These are phyloP conservation scores for Torymus tubicola DNA, from an alignment of 2,888 invertebrate species.

Conservation along the genomic window DNA sequence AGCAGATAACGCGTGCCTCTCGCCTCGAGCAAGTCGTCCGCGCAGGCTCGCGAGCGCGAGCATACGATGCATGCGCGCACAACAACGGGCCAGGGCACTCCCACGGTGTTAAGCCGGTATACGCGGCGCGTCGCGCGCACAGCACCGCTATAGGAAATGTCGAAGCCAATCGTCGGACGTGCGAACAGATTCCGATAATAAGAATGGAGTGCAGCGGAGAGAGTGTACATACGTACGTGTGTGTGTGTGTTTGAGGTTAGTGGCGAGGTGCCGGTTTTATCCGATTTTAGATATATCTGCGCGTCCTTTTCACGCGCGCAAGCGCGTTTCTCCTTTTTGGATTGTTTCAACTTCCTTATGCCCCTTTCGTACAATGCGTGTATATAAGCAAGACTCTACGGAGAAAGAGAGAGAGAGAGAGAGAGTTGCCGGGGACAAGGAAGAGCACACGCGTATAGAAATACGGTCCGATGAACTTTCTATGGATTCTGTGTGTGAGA, in stretches of 20 bases:
- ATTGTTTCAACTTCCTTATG: constrained; percentile 2
- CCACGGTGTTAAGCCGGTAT: constrained; percentile 37
- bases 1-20: no score
- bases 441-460: not conserved
- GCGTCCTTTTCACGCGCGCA: not conserved
- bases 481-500: not conserved
- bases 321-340: constrained; percentile 7
- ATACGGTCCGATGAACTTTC: constrained; percentile 13
- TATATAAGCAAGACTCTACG: no score
- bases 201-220: constrained; percentile 1
- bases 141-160: constrained; percentile 22
- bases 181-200: constrained; percentile 48
- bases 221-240: not conserved
- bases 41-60: constrained; percentile 44
- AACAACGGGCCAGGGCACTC: constrained; percentile 40
- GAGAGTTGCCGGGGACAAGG: no score
- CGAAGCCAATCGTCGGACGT: constrained; percentile 42
- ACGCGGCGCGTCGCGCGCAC: constrained; percentile 5
- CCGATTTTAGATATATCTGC: constrained; percentile 38
- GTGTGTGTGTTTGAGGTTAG: not conserved
- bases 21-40: constrained; percentile 23
- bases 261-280: constrained; percentile 15
- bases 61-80: constrained; percentile 7
- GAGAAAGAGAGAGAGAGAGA: no score
- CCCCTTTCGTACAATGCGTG: not conserved